Conservation (phyloP, 2,888 invertebrate genomes). For the Megaustenia siamemsis region DNA sequence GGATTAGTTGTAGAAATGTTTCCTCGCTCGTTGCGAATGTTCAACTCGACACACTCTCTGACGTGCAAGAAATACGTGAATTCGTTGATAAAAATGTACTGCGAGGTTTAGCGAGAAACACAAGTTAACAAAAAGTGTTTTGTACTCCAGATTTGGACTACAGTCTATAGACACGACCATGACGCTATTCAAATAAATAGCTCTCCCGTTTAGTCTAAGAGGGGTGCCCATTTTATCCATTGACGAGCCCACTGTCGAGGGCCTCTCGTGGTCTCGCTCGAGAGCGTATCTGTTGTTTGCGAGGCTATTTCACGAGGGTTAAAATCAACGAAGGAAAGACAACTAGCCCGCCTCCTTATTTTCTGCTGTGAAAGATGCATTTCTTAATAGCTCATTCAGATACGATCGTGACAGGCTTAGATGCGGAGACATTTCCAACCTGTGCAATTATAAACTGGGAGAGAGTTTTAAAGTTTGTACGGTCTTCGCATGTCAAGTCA, state of each 20-base stretch:
- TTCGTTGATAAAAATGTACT: not conserved
- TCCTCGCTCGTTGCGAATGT: not conserved
- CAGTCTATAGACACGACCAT: not conserved
- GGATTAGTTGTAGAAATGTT: not conserved
- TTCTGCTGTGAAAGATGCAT: conserved; percentile 28
- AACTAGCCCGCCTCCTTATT: conserved; percentile 34
- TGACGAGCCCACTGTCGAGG: conserved; percentile 14
- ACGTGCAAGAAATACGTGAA: not conserved
- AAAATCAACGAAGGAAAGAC: conserved; percentile 37
- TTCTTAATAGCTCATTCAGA: conserved; percentile 41
- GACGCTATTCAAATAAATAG: conserved; percentile 24
- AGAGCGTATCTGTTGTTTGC: conserved; percentile 34
- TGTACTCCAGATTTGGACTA: not conserved
- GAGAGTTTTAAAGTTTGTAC: conserved; percentile 38
- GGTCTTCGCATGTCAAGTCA: conserved; percentile 22
- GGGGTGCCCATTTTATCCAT: conserved; percentile 33
- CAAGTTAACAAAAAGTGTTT: conserved; percentile 25
- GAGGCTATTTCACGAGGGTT: conserved; percentile 5
- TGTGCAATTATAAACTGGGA: conserved; percentile 30
- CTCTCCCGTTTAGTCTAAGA: not conserved
- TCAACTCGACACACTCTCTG: not conserved
- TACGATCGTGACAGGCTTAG: not conserved
- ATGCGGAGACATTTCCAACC: conserved; percentile 29
- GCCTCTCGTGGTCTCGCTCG: conserved; percentile 23
- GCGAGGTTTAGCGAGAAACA: not conserved